Evolutionary conservation across 2,888 invertebrate genomes (phyloP).

Genomic region (Hypomecis atomaria): DNA sequence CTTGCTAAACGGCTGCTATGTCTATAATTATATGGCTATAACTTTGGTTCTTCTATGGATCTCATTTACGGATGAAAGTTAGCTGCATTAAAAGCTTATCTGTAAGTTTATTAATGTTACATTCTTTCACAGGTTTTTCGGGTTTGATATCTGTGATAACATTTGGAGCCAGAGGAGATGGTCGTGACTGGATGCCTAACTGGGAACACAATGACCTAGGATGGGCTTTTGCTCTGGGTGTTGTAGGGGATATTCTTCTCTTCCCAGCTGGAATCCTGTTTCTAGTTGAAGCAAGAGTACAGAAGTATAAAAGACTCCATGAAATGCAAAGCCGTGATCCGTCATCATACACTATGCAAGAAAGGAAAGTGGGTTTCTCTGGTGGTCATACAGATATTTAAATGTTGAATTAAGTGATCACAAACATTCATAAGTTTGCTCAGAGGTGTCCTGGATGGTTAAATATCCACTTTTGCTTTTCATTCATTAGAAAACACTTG

Average conservation of each 20-base stretch:
- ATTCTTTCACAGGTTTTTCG: constrained; percentile 85
- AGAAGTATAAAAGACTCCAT: constrained; percentile 89
- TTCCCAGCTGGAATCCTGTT: constrained; percentile 92
- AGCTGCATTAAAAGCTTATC: too few relatives aligned
- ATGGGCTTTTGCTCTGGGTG: constrained; percentile 96
- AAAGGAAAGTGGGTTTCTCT: constrained; percentile 83
- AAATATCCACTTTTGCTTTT: too few relatives aligned
- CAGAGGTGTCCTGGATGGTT: too few relatives aligned
- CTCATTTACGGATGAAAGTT: too few relatives aligned
- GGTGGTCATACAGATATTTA: constrained; percentile 90
- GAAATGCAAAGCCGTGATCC: constrained; percentile 88
- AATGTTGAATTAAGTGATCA: constrained; percentile 4
- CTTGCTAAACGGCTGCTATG: too few relatives aligned
- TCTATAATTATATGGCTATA: too few relatives aligned
- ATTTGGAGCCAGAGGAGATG: constrained; percentile 96
- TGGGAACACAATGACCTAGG: constrained; percentile 98
- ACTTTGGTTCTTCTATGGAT: too few relatives aligned
- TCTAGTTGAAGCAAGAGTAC: constrained; percentile 92
- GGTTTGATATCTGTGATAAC: constrained; percentile 93
- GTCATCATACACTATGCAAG: constrained; percentile 88
- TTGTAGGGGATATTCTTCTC: constrained; percentile 90
- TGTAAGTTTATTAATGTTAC: constrained; percentile 4
- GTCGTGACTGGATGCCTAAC: constrained; percentile 97
- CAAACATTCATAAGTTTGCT: not conserved
- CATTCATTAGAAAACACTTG: too few relatives aligned